Conservation (phyloP, 2,113 vertebrate species). For the Proteles cristata region DNA sequence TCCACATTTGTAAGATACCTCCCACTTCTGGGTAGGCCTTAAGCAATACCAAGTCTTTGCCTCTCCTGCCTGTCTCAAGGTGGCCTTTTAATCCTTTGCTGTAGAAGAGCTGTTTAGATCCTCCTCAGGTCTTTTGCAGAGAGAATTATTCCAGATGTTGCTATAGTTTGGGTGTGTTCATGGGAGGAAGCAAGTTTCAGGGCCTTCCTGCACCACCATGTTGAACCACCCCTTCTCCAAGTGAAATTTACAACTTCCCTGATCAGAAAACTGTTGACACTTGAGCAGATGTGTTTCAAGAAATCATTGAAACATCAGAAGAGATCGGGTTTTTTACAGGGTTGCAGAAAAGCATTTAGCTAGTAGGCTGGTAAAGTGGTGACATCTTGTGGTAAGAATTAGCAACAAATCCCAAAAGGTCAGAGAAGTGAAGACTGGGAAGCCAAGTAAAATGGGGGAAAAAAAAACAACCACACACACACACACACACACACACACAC, state of each 20-base stretch:
- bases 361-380: conserved; percentile 78
- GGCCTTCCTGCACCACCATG: not conserved
- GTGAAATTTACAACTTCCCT: conserved; percentile 64
- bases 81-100: not conserved
- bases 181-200: not conserved
- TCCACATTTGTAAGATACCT: not conserved
- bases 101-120: not conserved
- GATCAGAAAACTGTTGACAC: conserved; percentile 69
- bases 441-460: not conserved
- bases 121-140: not conserved
- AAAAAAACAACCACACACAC: not conserved
- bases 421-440: not conserved
- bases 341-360: not conserved
- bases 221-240: conserved; percentile 24
- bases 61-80: not conserved
- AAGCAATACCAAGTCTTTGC: not conserved
- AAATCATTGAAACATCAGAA: conserved; percentile 66
- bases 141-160: not conserved
- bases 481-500: too few relatives aligned
- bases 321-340: conserved; percentile 41
- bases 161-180: not conserved
- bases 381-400: conserved; percentile 85
- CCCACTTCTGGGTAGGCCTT: not conserved
- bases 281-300: conserved; percentile 63
- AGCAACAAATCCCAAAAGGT: not conserved